Evolutionary conservation across 1,140 invertebrate genomes (phyloP).

Genomic region (Leptinotarsa texana): DNA sequence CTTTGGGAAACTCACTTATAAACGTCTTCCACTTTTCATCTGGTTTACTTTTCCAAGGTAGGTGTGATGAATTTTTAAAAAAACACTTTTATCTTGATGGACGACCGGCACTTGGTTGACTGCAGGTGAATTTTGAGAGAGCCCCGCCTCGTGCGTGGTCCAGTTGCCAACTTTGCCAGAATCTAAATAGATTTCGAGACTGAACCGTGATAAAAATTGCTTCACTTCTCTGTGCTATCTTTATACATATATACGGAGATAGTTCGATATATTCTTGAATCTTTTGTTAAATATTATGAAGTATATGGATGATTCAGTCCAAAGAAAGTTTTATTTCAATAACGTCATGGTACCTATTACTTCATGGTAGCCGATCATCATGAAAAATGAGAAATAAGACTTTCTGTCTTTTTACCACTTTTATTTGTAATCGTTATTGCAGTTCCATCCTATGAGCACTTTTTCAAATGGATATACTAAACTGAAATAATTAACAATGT

Average conservation of each 20-base stretch:
- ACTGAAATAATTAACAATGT: too few relatives aligned
- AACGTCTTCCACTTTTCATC: neutral
- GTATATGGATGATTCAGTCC: too few relatives aligned
- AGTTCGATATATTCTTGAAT: too few relatives aligned
- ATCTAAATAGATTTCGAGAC: conserved; percentile 21
- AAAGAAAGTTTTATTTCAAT: too few relatives aligned
- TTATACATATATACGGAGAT: conserved; percentile 7
- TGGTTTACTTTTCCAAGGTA: neutral
- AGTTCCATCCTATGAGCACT: too few relatives aligned
- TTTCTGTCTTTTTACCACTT: too few relatives aligned
- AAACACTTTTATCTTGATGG: conserved; percentile 9
- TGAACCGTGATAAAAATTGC: conserved; percentile 9
- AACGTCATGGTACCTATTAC: too few relatives aligned
- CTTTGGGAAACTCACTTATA: neutral
- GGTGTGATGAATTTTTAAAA: neutral
- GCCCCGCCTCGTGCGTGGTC: conserved; percentile 1
- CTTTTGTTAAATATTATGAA: too few relatives aligned
- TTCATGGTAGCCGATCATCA: too few relatives aligned
- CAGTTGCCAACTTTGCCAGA: conserved; percentile 22
- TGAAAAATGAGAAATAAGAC: too few relatives aligned
- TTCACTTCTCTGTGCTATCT: conserved; percentile 7
- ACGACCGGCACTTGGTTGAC: conserved; percentile 27
- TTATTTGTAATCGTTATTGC: too few relatives aligned
- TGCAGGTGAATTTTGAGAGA: conserved; percentile 30
- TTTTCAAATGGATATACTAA: too few relatives aligned